Base-by-base conservation (phyloP, 2,888 invertebrate species). In the Eilema griseolum region DNA sequence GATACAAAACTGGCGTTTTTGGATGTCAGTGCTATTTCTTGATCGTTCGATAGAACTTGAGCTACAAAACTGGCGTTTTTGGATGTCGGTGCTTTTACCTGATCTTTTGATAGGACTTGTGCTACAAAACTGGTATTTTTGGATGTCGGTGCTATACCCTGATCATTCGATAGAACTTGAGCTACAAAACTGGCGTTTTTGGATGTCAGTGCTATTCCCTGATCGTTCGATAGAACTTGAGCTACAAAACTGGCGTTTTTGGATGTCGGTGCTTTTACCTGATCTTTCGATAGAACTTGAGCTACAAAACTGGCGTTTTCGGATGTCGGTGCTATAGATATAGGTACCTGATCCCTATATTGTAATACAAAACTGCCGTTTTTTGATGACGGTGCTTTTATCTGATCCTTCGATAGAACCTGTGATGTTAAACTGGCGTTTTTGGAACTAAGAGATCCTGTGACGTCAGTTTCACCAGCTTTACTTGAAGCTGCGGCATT, bases 381-480 rank as follows among this genome's bases (percentile, higher is more conserved):
- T 33, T 33, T 33, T 5, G 20, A 23, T n/a, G 31, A 31, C 5
- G 60, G 14, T 61, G n/a, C 12, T 7, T 52, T 28, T 52, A 23
- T 31, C 14, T 37, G 37, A 37, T 11, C 12, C 12, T 37, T 14
- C 37, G 37, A 37, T 37, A 37, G 37, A 12, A 37, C 37, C 12
- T 11, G 37, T 37, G 37, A 12, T 60, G 23, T 1, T 16, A 57
- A 33, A 16, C 46, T 41, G 41, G 41, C 16, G 72, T 67, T 77
- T 83, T 83, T 20, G 85, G 52, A 46, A 46, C 20, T 46, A 28
- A 14, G n/a, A 28, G 67, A 46, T 46, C 46, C 60, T 41, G 14
- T 37, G 41, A 28, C 33, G 20, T 67, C 41, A 26, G n/a, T 23
- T 8, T 62, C 37, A 33, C 28, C 26, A 2, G n/a, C 41, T 24